Percentiles rank a stretch among this genome's conserved stretches.
These are phyloP conservation scores for Cyphomyrus discorhynchus DNA, from an alignment of 2,113 vertebrate species.

Conservation along the genomic window DNA sequence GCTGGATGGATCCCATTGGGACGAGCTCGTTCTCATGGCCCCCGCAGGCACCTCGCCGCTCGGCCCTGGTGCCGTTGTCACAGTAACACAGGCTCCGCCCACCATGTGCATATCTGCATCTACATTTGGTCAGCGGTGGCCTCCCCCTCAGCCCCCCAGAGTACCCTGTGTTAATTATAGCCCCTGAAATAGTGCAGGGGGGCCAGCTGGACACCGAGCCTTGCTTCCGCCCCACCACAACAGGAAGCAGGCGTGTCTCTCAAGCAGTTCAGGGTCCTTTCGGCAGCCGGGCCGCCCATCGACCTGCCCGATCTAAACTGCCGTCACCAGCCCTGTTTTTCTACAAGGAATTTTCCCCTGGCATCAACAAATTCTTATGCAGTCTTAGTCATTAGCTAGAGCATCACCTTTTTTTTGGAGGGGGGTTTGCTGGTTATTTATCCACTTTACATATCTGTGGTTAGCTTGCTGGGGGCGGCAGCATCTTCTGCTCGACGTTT, in stretches of 20 bases:
- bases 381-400: background rate
- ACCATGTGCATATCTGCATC: constrained; percentile 24
- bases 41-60: constrained; percentile 17
- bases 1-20: constrained; percentile 37
- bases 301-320: background rate
- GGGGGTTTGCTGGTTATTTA: background rate
- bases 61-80: background rate
- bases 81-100: background rate
- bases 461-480: background rate
- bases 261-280: constrained; percentile 19
- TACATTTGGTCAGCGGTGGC: background rate
- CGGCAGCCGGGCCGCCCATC: background rate
- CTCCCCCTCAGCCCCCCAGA: background rate
- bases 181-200: constrained; percentile 21
- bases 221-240: constrained; percentile 50
- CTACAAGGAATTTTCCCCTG: background rate
- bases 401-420: background rate
- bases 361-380: background rate
- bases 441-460: background rate
- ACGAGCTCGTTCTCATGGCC: constrained; percentile 27
- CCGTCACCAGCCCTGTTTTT: too few species aligned
- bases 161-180: constrained; percentile 12
- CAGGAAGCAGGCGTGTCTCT: constrained; percentile 53
- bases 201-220: constrained; percentile 52
- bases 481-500: background rate